Evolutionary conservation across 2,797 vertebrate genomes (phyloP).

Genomic region (Enteromius mattozi): DNA sequence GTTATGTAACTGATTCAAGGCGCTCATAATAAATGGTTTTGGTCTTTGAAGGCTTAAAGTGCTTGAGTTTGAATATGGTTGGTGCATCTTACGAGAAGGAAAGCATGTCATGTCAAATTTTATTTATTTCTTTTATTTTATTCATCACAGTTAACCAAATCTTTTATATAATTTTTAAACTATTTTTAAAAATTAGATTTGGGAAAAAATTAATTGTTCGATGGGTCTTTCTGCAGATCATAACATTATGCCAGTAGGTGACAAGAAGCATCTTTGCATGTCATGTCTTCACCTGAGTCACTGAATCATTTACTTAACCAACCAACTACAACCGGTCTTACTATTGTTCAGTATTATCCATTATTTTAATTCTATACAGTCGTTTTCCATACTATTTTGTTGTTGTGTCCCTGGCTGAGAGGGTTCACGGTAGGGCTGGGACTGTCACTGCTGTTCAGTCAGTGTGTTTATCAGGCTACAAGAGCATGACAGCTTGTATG

Average conservation of each 20-base stretch:
- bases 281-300: not conserved
- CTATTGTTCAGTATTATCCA: not conserved
- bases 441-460: constrained; percentile 45
- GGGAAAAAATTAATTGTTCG: no score
- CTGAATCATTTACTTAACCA: not conserved
- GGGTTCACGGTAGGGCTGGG: constrained; percentile 18
- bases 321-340: not conserved
- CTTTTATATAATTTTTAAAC: not conserved
- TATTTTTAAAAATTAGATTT: not conserved
- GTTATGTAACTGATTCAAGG: not conserved
- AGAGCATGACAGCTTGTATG: constrained; percentile 47
- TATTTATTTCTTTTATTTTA: not conserved
- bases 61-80: not conserved
- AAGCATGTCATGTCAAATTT: not conserved
- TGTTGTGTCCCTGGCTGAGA: not conserved
- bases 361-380: not conserved
- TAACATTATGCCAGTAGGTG: not conserved
- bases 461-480: constrained; percentile 46
- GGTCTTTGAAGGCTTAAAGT: not conserved
- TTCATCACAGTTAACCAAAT: not conserved
- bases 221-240: not conserved
- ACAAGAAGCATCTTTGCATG: not conserved
- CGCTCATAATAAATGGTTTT: not conserved
- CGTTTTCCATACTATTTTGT: not conserved
- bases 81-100: not conserved